Conservation (phyloP, 2,888 invertebrate genomes). For the Baronia brevicornis region DNA sequence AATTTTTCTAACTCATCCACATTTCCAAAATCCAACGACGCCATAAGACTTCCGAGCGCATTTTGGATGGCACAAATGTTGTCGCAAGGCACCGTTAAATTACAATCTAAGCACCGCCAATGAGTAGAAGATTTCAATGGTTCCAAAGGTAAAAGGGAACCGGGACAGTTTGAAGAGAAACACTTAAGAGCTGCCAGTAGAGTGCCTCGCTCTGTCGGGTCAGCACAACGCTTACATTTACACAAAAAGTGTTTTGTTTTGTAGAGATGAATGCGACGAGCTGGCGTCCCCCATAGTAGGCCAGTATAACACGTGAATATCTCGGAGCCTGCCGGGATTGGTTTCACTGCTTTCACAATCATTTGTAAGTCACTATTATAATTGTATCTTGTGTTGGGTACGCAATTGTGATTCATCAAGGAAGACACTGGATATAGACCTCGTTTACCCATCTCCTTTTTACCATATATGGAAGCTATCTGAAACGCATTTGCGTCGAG, state of each 20-base stretch:
- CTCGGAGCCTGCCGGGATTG: conserved; percentile 77
- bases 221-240: conserved; percentile 78
- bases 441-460: conserved; percentile 68
- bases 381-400: conserved; percentile 79
- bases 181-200: conserved; percentile 75
- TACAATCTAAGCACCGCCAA: conserved; percentile 78
- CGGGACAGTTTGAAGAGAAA: conserved; percentile 65
- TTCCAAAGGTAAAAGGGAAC: conserved; percentile 74
- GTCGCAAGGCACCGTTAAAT: conserved; percentile 53
- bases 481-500: conserved; percentile 83
- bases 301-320: conserved; percentile 80
- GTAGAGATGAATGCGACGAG: conserved; percentile 76
- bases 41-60: conserved; percentile 73
- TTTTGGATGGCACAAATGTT: conserved; percentile 69
- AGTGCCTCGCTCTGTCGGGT: conserved; percentile 79
- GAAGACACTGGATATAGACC: conserved; percentile 81
- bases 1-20: conserved; percentile 74
- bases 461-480: conserved; percentile 62
- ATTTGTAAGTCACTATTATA: conserved; percentile 76
- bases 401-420: conserved; percentile 81
- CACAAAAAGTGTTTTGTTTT: conserved; percentile 82
- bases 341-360: conserved; percentile 75
- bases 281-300: conserved; percentile 80
- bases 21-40: conserved; percentile 62
- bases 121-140: conserved; percentile 64